Evolutionary conservation across 2,113 vertebrate genomes (phyloP).

Genomic region (Thamnaconus septentrionalis): DNA sequence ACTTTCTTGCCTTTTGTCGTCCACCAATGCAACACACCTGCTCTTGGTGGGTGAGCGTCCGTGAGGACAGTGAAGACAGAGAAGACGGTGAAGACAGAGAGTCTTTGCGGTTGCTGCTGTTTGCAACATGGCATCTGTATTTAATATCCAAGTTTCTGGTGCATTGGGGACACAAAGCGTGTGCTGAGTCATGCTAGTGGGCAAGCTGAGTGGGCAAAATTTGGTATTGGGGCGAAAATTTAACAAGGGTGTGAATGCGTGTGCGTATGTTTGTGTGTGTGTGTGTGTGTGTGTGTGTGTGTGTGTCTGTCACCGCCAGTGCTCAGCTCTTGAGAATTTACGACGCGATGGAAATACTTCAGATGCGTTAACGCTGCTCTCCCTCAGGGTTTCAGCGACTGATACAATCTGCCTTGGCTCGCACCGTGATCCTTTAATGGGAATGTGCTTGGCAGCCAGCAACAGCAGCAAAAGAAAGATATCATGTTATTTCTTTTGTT

Average conservation of each 20-base stretch:
- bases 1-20: too few species aligned
- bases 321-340: conserved; percentile 23
- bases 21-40: too few species aligned
- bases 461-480: conserved; percentile 8
- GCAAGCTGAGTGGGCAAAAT: background rate
- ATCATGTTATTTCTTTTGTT: background rate
- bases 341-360: conserved; percentile 41
- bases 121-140: conserved; percentile 4
- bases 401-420: conserved; percentile 50
- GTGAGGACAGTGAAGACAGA: background rate
- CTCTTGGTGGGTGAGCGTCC: too few species aligned
- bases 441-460: conserved; percentile 13
- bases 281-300: conserved; percentile 1
- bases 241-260: too few species aligned
- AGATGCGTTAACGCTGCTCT: conserved; percentile 27
- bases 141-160: background rate
- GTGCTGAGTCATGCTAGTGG: background rate
- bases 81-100: conserved; percentile 9
- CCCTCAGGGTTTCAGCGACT: conserved; percentile 24
- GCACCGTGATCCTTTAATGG: conserved; percentile 2
- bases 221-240: too few species aligned
- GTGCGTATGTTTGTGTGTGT: too few species aligned
- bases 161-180: background rate
- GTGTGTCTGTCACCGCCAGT: conserved; percentile 5
- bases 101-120: background rate